Evolutionary conservation across 2,888 invertebrate genomes (phyloP).

Genomic region (Oxycera nigricornis): DNA sequence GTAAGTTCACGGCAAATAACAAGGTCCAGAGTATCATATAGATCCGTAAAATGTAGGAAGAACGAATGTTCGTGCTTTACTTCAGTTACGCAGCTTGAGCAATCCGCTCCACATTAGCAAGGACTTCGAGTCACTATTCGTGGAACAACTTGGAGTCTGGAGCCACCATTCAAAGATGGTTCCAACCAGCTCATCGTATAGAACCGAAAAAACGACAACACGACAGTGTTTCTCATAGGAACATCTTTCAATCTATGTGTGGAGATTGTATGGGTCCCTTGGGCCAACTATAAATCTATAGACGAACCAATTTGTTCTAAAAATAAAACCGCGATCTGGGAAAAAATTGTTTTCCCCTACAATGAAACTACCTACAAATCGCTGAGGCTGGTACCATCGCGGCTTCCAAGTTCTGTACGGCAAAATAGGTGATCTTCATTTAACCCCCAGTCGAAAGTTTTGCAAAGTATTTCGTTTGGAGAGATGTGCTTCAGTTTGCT

Average conservation of each 20-base stretch:
- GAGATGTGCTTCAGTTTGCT: too few relatives aligned
- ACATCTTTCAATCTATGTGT: slow-evolving; percentile 41
- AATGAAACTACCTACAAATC: slow-evolving; percentile 33
- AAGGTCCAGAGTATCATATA: too few relatives aligned
- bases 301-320: slow-evolving; percentile 46
- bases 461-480: too few relatives aligned
- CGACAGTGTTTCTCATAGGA: slow-evolving; percentile 14
- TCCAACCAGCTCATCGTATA: slow-evolving; percentile 14
- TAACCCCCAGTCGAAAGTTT: too few relatives aligned
- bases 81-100: too few relatives aligned
- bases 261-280: slow-evolving; percentile 35
- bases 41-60: too few relatives aligned
- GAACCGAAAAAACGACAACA: neutral
- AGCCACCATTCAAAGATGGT: neutral
- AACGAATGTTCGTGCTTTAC: too few relatives aligned
- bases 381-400: slow-evolving; percentile 10
- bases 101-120: too few relatives aligned
- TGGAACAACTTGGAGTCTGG: neutral
- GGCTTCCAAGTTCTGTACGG: slow-evolving; percentile 28
- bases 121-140: too few relatives aligned
- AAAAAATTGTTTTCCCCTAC: slow-evolving; percentile 31
- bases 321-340: slow-evolving; percentile 41
- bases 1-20: too few relatives aligned
- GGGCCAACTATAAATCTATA: slow-evolving; percentile 46
- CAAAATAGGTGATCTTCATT: slow-evolving; percentile 2